A percentile compares a stretch with the other conserved stretches of the same genome.
These are phyloP conservation scores for Bubo bubo DNA, from an alignment of 2,113 vertebrate genomes.

Conservation along the genomic window DNA sequence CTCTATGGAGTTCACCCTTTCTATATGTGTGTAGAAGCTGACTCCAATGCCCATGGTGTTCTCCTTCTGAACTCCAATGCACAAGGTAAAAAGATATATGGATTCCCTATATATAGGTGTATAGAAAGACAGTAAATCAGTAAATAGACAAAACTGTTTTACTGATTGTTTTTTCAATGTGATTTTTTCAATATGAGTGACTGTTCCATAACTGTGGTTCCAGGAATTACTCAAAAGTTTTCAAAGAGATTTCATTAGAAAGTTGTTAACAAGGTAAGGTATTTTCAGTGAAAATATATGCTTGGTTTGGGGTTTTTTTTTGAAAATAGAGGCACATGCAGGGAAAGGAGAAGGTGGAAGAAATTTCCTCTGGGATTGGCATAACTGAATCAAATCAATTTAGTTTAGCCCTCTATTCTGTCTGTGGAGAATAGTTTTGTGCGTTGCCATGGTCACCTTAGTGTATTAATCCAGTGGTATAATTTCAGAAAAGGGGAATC, in stretches of 20 bases:
- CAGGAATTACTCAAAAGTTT: not conserved
- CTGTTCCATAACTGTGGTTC: not conserved
- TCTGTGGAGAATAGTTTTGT: slow-evolving; percentile 5
- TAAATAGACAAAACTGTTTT: not conserved
- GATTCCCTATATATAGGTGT: not conserved
- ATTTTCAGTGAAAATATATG: not conserved
- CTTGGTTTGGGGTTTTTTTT: not conserved
- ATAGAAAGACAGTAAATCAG: not conserved
- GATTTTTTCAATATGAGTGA: not conserved
- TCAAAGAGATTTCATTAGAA: not conserved
- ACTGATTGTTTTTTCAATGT: not conserved
- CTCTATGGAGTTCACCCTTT: slow-evolving; percentile 65
- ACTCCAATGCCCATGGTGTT: slow-evolving; percentile 35
- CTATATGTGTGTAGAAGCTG: slow-evolving; percentile 49
- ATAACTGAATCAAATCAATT: slow-evolving; percentile 46
- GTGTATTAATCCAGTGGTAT: slow-evolving; percentile 1
- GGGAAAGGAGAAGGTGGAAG: not conserved
- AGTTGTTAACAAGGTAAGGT: not conserved
- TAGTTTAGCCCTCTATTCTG: not conserved
- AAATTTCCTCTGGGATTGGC: slow-evolving; percentile 38
- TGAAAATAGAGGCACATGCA: not conserved
- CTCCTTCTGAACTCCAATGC: slow-evolving; percentile 67
- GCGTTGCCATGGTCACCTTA: slow-evolving; percentile 30
- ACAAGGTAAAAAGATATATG: slow-evolving; percentile 21
- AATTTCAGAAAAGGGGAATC: slow-evolving; percentile 40